phyloP scores from a whole-genome alignment of 2,797 vertebrate species.

The Gymnocypris eckloni region DNA sequence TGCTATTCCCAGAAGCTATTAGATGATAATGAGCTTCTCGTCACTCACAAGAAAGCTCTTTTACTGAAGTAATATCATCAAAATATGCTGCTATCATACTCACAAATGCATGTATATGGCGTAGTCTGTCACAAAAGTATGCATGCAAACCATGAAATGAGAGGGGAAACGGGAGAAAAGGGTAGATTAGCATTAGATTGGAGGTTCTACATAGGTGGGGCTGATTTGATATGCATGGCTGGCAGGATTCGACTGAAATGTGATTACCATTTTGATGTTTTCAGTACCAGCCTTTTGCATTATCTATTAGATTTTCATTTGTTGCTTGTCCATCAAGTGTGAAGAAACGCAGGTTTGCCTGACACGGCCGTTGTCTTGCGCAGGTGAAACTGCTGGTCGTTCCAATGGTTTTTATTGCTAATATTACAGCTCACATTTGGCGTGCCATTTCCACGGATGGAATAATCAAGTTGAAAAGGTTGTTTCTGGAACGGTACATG shows the following conservation, averaged over 20 bases:
- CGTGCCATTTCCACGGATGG: slow-evolving; percentile 41
- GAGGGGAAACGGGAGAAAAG: neutral
- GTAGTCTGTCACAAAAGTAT: neutral
- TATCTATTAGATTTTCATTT: slow-evolving; percentile 60
- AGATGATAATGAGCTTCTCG: slow-evolving; percentile 56
- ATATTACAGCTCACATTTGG: slow-evolving; percentile 38
- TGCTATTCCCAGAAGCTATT: slow-evolving; percentile 59
- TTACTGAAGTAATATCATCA: slow-evolving; percentile 57
- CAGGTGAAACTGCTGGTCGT: slow-evolving; percentile 32
- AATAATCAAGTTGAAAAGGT: slow-evolving; percentile 53
- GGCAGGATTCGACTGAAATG: slow-evolving; percentile 39
- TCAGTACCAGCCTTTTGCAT: slow-evolving; percentile 39
- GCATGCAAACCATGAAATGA: neutral
- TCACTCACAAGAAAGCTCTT: slow-evolving; percentile 52
- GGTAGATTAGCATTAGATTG: slow-evolving; percentile 17
- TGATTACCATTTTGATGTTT: slow-evolving; percentile 65
- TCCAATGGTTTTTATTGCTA: slow-evolving; percentile 29
- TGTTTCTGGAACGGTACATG: slow-evolving; percentile 33
- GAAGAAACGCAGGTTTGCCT: slow-evolving; percentile 25
- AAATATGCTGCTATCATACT: slow-evolving; percentile 33
- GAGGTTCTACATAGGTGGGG: slow-evolving; percentile 24
- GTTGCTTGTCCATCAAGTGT: slow-evolving; percentile 47
- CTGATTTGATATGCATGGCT: slow-evolving; percentile 56
- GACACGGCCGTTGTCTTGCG: slow-evolving; percentile 6
- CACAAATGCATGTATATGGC: neutral